Evolutionary conservation across 1,140 invertebrate species (phyloP).

Genomic region (Drosophila parvula): DNA sequence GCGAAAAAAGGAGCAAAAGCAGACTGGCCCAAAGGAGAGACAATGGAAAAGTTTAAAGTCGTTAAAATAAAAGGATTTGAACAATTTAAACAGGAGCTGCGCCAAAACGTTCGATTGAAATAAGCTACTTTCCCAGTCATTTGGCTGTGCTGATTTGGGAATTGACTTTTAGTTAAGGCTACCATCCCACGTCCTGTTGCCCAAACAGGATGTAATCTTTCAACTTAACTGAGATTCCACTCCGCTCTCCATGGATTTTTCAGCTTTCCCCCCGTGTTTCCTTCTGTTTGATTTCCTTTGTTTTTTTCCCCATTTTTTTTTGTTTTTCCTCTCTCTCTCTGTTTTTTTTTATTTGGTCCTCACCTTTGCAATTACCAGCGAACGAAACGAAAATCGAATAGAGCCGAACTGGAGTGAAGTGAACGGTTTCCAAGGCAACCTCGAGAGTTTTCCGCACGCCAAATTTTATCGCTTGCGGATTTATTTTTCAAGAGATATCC

Average conservation of each 20-base stretch:
- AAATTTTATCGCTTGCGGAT: constrained; percentile 61
- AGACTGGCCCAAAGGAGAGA: constrained; percentile 14
- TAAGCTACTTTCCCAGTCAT: constrained; percentile 68
- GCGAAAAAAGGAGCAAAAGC: constrained; percentile 13
- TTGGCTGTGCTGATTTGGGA: constrained; percentile 67
- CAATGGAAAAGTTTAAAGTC: constrained; percentile 44
- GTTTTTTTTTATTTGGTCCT: constrained; percentile 14
- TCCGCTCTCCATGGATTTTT: constrained; percentile 19
- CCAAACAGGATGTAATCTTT: constrained; percentile 70
- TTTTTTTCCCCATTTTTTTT: constrained; percentile 12
- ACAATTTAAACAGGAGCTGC: constrained; percentile 67
- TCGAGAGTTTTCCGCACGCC: constrained; percentile 21
- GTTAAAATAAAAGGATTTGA: constrained; percentile 77
- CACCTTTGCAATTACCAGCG: constrained; percentile 52
- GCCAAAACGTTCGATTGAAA: constrained; percentile 73
- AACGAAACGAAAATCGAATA: constrained; percentile 30
- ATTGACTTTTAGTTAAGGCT: constrained; percentile 73
- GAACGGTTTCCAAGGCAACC: constrained; percentile 39
- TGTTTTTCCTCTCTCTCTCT: constrained; percentile 5
- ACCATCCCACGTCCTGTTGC: constrained; percentile 6
- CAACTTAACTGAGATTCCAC: constrained; percentile 73
- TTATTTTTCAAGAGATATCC: constrained; percentile 58
- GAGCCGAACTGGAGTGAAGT: constrained; percentile 15
- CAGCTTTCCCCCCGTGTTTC: constrained; percentile 11
- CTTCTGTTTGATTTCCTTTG: constrained; percentile 17